Evolutionary conservation across 2,888 invertebrate species (phyloP).

Genomic region (Drosophila anomalata): DNA sequence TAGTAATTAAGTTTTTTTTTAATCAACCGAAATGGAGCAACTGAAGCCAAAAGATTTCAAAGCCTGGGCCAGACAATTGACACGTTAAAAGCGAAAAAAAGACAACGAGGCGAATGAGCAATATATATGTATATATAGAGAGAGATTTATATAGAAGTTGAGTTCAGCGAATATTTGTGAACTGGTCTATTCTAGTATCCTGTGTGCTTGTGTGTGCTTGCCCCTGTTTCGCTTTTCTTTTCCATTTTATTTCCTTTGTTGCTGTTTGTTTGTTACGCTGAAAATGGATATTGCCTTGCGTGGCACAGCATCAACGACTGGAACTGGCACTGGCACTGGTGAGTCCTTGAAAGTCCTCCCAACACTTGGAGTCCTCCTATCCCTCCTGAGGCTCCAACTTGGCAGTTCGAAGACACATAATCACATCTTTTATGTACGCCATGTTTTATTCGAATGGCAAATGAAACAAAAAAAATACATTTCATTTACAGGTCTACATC

Average conservation of each 20-base stretch:
- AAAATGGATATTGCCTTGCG: slow-evolving; percentile 77
- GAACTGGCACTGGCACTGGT: slow-evolving; percentile 64
- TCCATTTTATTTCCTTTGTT: slow-evolving; percentile 43
- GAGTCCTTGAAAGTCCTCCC: slow-evolving; percentile 62
- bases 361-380: slow-evolving; percentile 11
- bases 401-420: slow-evolving; percentile 54
- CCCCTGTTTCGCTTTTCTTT: slow-evolving; percentile 55
- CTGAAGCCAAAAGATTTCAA: slow-evolving; percentile 37
- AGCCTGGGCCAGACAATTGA: slow-evolving; percentile 52
- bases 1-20: slow-evolving; percentile 66
- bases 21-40: slow-evolving; percentile 53
- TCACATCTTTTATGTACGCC: slow-evolving; percentile 38
- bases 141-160: slow-evolving; percentile 51
- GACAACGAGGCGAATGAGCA: slow-evolving; percentile 37
- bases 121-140: slow-evolving; percentile 4
- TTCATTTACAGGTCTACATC: slow-evolving; percentile 82
- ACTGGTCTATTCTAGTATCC: slow-evolving; percentile 20
- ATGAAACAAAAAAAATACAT: slow-evolving; percentile 35
- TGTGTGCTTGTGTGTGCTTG: slow-evolving; percentile 52
- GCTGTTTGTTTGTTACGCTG: slow-evolving; percentile 46
- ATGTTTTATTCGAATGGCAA: slow-evolving; percentile 32
- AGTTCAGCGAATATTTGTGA: slow-evolving; percentile 30
- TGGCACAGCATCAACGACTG: slow-evolving; percentile 51
- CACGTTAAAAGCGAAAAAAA: slow-evolving; percentile 25
- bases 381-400: slow-evolving; percentile 39